Percentiles rank a stretch among this genome's conserved stretches.
phyloP scores from a whole-genome alignment of 2,888 invertebrate species.

The Laspeyria flexula region DNA sequence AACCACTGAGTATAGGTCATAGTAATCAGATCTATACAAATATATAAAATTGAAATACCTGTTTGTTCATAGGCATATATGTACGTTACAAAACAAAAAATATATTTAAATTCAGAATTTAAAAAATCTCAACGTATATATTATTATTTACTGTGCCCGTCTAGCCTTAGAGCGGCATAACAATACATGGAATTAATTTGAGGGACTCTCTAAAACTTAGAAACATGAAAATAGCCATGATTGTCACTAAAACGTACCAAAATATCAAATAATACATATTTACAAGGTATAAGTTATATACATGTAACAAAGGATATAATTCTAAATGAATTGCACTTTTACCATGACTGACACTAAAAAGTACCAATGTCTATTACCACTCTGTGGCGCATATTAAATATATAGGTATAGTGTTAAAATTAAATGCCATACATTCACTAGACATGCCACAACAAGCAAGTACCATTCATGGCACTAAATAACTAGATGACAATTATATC shows the following conservation, averaged over 20 bases:
- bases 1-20: too few species aligned
- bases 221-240: not conserved
- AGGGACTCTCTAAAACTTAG: not conserved
- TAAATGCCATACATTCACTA: not conserved
- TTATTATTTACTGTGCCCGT: too few species aligned
- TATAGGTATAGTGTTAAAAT: not conserved
- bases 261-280: not conserved
- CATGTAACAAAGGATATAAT: not conserved
- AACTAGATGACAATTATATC: not conserved
- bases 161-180: too few species aligned
- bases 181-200: too few species aligned
- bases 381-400: not conserved
- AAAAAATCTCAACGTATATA: too few species aligned
- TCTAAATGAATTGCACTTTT: not conserved
- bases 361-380: not conserved
- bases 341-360: not conserved
- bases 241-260: not conserved
- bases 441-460: not conserved
- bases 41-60: too few species aligned
- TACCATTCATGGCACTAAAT: not conserved
- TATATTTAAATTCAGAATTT: too few species aligned
- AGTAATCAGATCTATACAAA: too few species aligned
- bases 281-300: not conserved
- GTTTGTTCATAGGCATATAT: too few species aligned
- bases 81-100: too few species aligned